Conservation (phyloP, 2,797 vertebrate genomes). For the Monodelphis domestica region DNA sequence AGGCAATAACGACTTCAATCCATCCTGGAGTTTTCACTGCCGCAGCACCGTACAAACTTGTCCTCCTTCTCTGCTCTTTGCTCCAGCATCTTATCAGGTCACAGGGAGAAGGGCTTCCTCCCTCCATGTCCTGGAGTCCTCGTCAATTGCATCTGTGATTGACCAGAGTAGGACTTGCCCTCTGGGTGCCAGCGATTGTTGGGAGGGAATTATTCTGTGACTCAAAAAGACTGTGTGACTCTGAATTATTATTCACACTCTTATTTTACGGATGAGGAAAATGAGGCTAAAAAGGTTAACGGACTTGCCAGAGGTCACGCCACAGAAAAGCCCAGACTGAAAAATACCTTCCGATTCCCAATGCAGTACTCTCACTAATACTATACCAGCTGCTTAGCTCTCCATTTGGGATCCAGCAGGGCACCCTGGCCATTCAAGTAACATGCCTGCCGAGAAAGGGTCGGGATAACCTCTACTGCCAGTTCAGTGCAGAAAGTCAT, state of each 20-base stretch:
- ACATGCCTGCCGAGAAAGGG: background rate
- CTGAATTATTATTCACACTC: no score
- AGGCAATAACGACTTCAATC: background rate
- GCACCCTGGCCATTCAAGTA: background rate
- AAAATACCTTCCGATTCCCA: background rate
- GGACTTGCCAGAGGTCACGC: background rate
- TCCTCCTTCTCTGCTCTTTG: background rate
- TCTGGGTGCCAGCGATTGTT: background rate
- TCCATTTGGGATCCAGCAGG: background rate
- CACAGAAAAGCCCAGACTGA: background rate
- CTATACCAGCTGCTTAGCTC: fast-evolving
- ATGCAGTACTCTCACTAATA: background rate
- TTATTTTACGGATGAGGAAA: background rate
- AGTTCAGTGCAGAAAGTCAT: background rate
- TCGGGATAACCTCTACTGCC: background rate
- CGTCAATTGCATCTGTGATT: background rate
- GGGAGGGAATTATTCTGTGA: background rate
- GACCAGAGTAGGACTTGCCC: fast-evolving
- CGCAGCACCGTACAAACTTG: background rate
- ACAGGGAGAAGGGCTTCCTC: background rate
- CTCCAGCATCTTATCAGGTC: background rate
- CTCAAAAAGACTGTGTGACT: background rate
- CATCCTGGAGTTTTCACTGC: background rate
- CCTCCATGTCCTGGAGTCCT: no score
- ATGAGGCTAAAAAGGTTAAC: background rate